Base-by-base conservation (phyloP, 2,888 invertebrate genomes). In the Cylloceria caligata region DNA sequence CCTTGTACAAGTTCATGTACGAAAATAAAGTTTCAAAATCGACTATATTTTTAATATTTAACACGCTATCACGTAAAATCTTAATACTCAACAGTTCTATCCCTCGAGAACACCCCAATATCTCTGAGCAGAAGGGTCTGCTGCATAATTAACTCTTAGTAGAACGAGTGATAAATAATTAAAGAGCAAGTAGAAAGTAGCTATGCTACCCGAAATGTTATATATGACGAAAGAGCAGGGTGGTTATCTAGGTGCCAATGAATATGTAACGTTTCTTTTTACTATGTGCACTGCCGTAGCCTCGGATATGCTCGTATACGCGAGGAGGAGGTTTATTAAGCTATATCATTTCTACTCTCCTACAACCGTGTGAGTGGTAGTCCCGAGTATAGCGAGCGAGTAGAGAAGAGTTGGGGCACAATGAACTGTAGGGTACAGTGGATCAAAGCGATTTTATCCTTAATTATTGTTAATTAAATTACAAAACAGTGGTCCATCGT, bases 251-350 rank as follows among this genome's bases (percentile, higher is more conserved):
- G 42, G 42, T 34, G 19, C 34, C 71, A 45, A 71, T 71, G 77
- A 78, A 71, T 78, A 65, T 78, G 49, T 79, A 67, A 79, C 47
- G 65, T 62, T 62, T 73, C 36, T 52, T 68, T 68, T 39, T 34
- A 30, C 67, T 5, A 60, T 27, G 30, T 16, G 30, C 27, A 60
- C 30, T 6, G 16, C 45, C 45, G n/a, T n/a, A n/a, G 16, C 7
- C 21, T 49, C 5, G 1, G 3, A 13, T 57, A 27, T n/a, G 30
- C 6, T 34, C 1, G 34, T 16, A 34, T 5, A 27, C n/a, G 24
- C 27, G 2, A 34, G 16, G 52, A 19, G 57, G 47, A 19, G 55
- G 5, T 55, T 74, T 52, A 74, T 75, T 67, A 57, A 55, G 57
- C 55, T 45, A 47, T 55, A 75, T 67, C 27, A 65, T 57, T 45